A percentile compares a stretch with the other conserved stretches of the same genome.
Conservation (phyloP, 2,797 vertebrate genomes). For the Hypotaenidia philippensis region DNA sequence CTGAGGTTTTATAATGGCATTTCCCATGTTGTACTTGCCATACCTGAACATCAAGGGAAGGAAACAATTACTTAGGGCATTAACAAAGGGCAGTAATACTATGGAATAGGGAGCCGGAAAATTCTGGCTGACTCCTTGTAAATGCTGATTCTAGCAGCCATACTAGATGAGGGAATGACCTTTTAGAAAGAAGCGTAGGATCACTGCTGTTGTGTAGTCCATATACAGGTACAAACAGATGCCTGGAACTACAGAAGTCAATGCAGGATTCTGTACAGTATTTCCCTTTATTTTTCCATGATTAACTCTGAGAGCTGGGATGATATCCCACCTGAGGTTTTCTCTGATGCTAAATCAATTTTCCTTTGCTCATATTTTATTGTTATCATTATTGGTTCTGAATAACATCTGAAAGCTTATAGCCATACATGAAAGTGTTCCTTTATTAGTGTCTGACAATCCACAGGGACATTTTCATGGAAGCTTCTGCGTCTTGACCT, state of each 20-base stretch:
- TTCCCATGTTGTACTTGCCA: not conserved
- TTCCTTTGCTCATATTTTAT: constrained; percentile 35
- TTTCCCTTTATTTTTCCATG: constrained; percentile 9
- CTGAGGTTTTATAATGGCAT: not conserved
- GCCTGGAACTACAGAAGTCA: not conserved
- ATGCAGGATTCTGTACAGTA: not conserved
- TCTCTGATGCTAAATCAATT: constrained; percentile 48
- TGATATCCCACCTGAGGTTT: constrained; percentile 28
- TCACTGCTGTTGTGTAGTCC: not conserved
- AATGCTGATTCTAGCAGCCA: not conserved
- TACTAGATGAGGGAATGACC: not conserved
- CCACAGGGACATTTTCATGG: not conserved
- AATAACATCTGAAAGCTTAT: constrained; percentile 19
- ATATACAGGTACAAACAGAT: not conserved
- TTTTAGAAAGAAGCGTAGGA: not conserved
- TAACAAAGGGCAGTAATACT: not conserved
- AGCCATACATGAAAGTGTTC: not conserved
- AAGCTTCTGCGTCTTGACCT: not conserved
- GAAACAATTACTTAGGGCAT: not conserved
- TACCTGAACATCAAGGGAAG: not conserved
- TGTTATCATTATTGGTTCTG: not conserved
- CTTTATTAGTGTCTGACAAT: not conserved
- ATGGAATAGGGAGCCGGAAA: not conserved
- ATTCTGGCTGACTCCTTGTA: not conserved
- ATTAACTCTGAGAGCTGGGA: not conserved